Percentiles rank a stretch among this genome's conserved stretches.
Evolutionary conservation across 2,888 invertebrate genomes (phyloP).

Genomic region (Augochlorella aurata): DNA sequence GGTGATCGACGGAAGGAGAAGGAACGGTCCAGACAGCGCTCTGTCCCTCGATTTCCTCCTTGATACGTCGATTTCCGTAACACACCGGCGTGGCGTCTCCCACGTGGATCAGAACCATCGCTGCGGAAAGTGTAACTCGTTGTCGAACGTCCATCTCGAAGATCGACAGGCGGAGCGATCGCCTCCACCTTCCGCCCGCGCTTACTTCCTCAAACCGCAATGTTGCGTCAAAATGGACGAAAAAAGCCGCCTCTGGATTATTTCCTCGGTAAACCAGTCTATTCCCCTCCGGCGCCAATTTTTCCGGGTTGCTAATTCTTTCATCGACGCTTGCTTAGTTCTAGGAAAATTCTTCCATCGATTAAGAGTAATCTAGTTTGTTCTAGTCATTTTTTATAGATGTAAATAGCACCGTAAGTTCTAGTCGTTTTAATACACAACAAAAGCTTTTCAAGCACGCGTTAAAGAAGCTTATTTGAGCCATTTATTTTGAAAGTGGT

Average conservation of each 20-base stretch:
- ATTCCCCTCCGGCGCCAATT: background rate
- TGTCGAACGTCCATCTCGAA: constrained; percentile 75
- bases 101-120: constrained; percentile 73
- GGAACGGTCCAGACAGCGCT: constrained; percentile 29
- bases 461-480: too few relatives aligned
- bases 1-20: constrained; percentile 41
- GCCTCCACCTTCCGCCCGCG: constrained; percentile 38
- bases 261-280: background rate
- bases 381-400: too few relatives aligned
- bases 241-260: constrained; percentile 27
- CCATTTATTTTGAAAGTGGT: too few relatives aligned
- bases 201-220: constrained; percentile 24
- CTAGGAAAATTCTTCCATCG: background rate
- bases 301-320: background rate
- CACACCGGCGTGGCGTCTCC: constrained; percentile 68
- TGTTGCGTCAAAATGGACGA: constrained; percentile 42
- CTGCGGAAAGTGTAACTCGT: constrained; percentile 76
- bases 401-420: too few relatives aligned
- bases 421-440: too few relatives aligned
- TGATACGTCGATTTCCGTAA: constrained; percentile 61
- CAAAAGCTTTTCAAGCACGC: too few relatives aligned
- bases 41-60: constrained; percentile 42
- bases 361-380: background rate
- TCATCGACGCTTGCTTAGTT: background rate
- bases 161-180: constrained; percentile 73